Base-by-base conservation (phyloP, 2,888 invertebrate species). In the Melinaea menophilus region DNA sequence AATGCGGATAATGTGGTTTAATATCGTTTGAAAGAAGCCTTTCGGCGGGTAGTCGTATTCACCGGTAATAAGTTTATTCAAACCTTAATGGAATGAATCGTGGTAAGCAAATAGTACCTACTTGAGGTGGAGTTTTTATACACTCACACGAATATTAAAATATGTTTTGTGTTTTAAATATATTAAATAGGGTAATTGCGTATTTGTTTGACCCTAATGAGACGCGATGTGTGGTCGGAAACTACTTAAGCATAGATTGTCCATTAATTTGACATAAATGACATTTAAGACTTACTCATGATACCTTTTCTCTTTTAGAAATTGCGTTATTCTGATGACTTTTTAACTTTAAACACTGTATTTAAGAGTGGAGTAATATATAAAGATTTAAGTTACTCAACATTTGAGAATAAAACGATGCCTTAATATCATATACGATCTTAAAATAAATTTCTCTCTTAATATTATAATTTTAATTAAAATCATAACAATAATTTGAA, bases 61-160 rank as follows among this genome's bases (percentile, higher is more conserved):
- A 87, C 69, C 71, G 74, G 76, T 90, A 90, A 90, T 90, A 88
- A 90, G 90, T 89, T 90, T 88, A 90, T 90, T 90, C 90, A 90
- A 78, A 79, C 80, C 76, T 84, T 90, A 89, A 90, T 89, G 82
- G 88, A 86, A 87, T 89, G 88, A 90, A 90, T 88, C 84, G 84
- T 79, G 72, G 81, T 86, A 84, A 89, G 88, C 75, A 90, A 90
- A 90, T 83, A 90, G 82, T 84, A 77, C n/a, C n/a, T n/a, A n/a
- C 72, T 80, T 75, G 80, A 77, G 73, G 74, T 72, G 72, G 69
- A 59, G 57, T 65, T 54, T 41, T 13, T 58, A 12, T 45, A 22
- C 55, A 57, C 57, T 64, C 56, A 55, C 9, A 31, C 46, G 41
- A 11, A 9, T 57, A 64, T 64, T 48, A 37, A 64, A 59, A 54